A percentile compares a stretch with the other conserved stretches of the same genome.
phyloP scores from a whole-genome alignment of 2,797 vertebrate genomes.

The Muscicapa striata region DNA sequence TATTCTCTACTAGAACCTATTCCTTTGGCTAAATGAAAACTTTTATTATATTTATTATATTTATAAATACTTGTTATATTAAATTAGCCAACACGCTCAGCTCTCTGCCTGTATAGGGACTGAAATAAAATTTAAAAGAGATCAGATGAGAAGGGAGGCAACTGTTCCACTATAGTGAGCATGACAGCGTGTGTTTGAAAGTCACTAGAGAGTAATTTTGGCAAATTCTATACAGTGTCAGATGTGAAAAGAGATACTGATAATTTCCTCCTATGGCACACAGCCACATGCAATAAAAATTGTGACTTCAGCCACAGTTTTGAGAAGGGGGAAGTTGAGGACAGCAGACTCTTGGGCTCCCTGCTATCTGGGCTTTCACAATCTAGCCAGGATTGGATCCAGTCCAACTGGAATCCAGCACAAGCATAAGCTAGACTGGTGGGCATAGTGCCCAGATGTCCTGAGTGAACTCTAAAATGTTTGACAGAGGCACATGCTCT shows the following conservation, averaged over 20 bases:
- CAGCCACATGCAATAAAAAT: background rate
- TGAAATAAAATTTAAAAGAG: background rate
- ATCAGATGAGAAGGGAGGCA: background rate
- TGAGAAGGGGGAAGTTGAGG: background rate
- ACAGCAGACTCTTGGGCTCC: background rate
- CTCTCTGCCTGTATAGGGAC: background rate
- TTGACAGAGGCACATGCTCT: background rate
- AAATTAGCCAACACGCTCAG: background rate
- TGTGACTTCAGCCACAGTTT: background rate
- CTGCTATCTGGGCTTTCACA: background rate
- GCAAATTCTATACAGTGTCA: background rate
- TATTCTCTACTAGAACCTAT: background rate
- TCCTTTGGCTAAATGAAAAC: background rate
- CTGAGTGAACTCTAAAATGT: conserved; percentile 5
- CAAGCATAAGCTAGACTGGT: background rate
- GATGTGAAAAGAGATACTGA: background rate
- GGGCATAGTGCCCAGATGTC: background rate
- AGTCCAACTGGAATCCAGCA: background rate
- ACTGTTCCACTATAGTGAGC: background rate
- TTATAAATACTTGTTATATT: no score
- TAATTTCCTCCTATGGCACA: background rate
- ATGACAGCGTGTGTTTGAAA: background rate
- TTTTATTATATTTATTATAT: no score
- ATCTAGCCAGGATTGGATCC: background rate
- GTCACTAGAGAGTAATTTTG: background rate